These are phyloP conservation scores for Callipepla squamata DNA, from an alignment of 2,113 vertebrate species.

Conservation along the genomic window DNA sequence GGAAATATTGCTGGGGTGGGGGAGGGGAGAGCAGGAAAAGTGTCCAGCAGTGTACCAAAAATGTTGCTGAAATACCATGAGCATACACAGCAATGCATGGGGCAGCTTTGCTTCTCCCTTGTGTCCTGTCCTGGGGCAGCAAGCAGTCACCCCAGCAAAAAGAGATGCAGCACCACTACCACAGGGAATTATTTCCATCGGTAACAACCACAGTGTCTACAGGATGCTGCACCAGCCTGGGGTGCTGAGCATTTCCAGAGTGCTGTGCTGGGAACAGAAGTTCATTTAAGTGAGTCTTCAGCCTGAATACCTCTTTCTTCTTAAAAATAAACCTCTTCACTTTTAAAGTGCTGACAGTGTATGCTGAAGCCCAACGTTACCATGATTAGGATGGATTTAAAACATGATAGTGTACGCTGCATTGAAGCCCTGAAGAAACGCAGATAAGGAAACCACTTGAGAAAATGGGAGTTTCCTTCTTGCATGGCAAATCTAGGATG, in stretches of 20 bases:
- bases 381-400: not conserved
- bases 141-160: not conserved
- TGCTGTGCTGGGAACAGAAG: not conserved
- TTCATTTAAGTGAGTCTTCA: not conserved
- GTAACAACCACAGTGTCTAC: rapidly evolving
- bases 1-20: not conserved
- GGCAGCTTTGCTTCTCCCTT: not conserved
- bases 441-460: not conserved
- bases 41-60: not conserved
- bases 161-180: not conserved
- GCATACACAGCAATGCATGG: not conserved
- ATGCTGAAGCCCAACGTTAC: not conserved
- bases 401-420: rapidly evolving
- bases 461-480: not conserved
- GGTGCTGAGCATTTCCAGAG: not conserved
- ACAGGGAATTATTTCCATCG: not conserved
- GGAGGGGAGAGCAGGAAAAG: not conserved
- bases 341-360: not conserved
- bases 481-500: not conserved
- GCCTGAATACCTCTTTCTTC: not conserved
- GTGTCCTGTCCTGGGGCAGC: not conserved
- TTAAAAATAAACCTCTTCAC: not conserved
- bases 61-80: not conserved
- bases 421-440: not conserved
- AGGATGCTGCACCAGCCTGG: not conserved